A percentile compares a stretch with the other conserved stretches of the same genome.
phyloP scores from a whole-genome alignment of 2,113 vertebrate genomes.

The Pipa parva region DNA sequence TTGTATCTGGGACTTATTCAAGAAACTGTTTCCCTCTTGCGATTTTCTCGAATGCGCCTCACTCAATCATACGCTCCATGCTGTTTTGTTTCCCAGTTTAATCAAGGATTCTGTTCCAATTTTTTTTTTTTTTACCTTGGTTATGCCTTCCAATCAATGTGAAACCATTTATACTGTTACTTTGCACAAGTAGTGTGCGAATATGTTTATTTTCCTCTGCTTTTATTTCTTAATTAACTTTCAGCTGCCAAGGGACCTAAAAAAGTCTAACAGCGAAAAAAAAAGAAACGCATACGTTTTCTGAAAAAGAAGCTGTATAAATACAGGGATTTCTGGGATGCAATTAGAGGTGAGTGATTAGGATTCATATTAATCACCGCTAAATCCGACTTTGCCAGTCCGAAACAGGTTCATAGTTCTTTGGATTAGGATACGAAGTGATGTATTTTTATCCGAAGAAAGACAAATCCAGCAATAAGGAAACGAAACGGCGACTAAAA shows the following conservation, averaged over 20 bases:
- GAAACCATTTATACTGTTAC: slow-evolving; percentile 4
- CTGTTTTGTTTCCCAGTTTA: accelerated
- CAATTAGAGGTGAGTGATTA: too few relatives aligned
- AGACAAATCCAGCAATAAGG: too few relatives aligned
- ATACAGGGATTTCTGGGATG: neutral
- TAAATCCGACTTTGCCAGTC: too few relatives aligned
- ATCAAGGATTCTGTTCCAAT: slow-evolving; percentile 4
- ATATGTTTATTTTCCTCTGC: slow-evolving; percentile 14
- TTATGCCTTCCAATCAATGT: slow-evolving; percentile 12
- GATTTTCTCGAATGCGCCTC: neutral
- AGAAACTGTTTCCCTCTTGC: neutral
- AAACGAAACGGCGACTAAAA: too few relatives aligned
- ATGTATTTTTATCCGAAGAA: too few relatives aligned
- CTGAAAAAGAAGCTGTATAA: neutral
- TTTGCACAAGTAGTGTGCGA: neutral
- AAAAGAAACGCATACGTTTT: neutral
- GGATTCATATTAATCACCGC: too few relatives aligned
- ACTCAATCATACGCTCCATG: accelerated
- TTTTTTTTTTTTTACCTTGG: neutral
- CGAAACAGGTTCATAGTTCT: too few relatives aligned
- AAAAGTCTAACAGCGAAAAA: neutral
- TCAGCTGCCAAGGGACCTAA: neutral
- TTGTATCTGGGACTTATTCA: slow-evolving; percentile 36
- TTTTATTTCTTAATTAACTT: slow-evolving; percentile 18
- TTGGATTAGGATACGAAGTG: too few relatives aligned